phyloP scores from a whole-genome alignment of 2,113 vertebrate genomes.

The Phoxinus phoxinus region DNA sequence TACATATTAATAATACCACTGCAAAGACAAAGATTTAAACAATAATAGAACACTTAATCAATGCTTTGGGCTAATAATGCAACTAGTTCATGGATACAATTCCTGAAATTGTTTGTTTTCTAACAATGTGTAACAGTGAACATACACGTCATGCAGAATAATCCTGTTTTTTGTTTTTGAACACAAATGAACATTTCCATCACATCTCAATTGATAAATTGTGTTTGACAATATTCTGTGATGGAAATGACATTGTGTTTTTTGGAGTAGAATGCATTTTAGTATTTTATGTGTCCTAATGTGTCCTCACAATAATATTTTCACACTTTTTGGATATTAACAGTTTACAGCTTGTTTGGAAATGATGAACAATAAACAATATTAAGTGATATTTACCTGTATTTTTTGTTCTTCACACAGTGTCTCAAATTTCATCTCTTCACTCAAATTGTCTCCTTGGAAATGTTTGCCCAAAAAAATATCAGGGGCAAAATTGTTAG shows the following conservation, averaged over 20 bases:
- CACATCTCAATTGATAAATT: neutral
- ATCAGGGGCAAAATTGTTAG: neutral
- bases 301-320: neutral
- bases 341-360: neutral
- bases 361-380: neutral
- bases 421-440: neutral
- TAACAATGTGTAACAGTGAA: neutral
- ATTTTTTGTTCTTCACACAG: neutral
- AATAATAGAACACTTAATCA: neutral
- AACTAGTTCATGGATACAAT: constrained; percentile 1
- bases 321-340: neutral
- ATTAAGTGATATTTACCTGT: neutral
- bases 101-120: neutral
- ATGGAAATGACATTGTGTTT: neutral
- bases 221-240: neutral
- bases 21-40: neutral
- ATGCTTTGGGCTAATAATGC: neutral
- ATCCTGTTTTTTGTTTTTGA: neutral
- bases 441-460: neutral
- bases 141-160: neutral
- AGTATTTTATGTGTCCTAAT: too few relatives aligned
- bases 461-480: neutral
- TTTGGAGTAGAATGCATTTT: neutral
- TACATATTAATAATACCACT: neutral
- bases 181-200: neutral